These are phyloP conservation scores for Andrena bicolor DNA, from an alignment of 2,888 invertebrate species.

Conservation along the genomic window DNA sequence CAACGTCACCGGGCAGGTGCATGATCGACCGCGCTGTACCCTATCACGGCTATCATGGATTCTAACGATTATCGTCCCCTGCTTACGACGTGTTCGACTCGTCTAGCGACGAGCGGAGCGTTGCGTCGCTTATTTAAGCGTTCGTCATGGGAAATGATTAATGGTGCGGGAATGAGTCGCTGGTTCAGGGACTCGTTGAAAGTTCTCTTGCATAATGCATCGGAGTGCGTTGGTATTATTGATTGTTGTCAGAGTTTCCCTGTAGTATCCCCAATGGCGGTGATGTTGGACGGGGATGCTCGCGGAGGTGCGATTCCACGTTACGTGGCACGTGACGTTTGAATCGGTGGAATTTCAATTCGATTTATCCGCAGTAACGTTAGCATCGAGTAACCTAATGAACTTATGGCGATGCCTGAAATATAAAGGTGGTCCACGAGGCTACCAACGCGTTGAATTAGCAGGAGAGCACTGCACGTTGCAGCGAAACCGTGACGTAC, in stretches of 20 bases:
- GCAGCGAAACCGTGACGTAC: slow-evolving; percentile 42
- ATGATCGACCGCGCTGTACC: slow-evolving; percentile 52
- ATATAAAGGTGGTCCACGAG: slow-evolving; percentile 11
- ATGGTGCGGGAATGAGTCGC: slow-evolving; percentile 76
- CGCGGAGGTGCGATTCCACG: background rate
- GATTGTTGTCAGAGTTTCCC: slow-evolving; percentile 10
- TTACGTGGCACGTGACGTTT: background rate
- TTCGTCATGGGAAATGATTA: slow-evolving; percentile 62
- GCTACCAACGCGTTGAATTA: slow-evolving; percentile 45
- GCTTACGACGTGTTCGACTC: slow-evolving; percentile 36
- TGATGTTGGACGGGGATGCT: background rate
- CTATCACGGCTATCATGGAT: slow-evolving; percentile 19
- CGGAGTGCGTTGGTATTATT: slow-evolving; percentile 39
- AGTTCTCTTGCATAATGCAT: slow-evolving; percentile 51
- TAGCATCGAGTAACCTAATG: background rate
- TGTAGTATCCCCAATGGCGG: background rate
- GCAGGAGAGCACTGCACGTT: slow-evolving; percentile 18
- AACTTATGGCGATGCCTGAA: slow-evolving; percentile 7
- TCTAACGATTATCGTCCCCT: slow-evolving; percentile 38
- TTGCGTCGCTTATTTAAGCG: slow-evolving; percentile 5
- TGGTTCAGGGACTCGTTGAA: slow-evolving; percentile 74
- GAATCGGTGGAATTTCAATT: background rate
- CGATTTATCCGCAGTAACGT: background rate
- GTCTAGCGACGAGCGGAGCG: background rate
- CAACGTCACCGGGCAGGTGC: slow-evolving; percentile 55